Evolutionary conservation across 2,888 invertebrate genomes (phyloP).

Genomic region (Harpalus rubripes): DNA sequence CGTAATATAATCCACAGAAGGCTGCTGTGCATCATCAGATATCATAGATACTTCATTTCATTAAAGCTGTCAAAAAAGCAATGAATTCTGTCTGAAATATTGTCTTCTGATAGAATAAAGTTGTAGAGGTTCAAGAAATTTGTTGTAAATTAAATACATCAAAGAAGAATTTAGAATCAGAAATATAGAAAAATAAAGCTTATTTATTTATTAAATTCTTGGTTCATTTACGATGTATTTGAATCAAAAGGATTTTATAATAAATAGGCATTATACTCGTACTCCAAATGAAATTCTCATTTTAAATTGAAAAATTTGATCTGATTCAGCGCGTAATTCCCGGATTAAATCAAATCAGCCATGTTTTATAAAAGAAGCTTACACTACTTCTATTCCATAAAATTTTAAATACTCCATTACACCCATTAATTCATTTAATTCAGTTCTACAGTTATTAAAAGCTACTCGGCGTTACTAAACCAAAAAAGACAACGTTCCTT

Average conservation of each 20-base stretch:
- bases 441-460: constrained; percentile 26
- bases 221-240: background rate
- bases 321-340: constrained; percentile 26
- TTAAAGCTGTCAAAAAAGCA: too few relatives aligned
- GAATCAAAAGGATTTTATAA: background rate
- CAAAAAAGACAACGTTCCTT: background rate
- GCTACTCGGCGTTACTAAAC: background rate
- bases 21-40: too few relatives aligned
- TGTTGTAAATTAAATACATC: background rate
- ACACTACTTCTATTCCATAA: constrained; percentile 24
- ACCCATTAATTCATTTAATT: constrained; percentile 15
- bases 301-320: constrained; percentile 31
- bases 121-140: too few relatives aligned
- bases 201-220: background rate
- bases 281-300: background rate
- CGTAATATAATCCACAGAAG: too few relatives aligned
- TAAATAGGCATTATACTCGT: constrained; percentile 9
- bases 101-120: too few relatives aligned
- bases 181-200: background rate
- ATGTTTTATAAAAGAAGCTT: constrained; percentile 33
- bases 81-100: too few relatives aligned
- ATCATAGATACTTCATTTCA: too few relatives aligned
- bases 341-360: constrained; percentile 27
- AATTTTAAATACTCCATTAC: constrained; percentile 21
- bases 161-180: background rate